phyloP scores from a whole-genome alignment of 2,888 invertebrate species.

The Folsomia manolachei region DNA sequence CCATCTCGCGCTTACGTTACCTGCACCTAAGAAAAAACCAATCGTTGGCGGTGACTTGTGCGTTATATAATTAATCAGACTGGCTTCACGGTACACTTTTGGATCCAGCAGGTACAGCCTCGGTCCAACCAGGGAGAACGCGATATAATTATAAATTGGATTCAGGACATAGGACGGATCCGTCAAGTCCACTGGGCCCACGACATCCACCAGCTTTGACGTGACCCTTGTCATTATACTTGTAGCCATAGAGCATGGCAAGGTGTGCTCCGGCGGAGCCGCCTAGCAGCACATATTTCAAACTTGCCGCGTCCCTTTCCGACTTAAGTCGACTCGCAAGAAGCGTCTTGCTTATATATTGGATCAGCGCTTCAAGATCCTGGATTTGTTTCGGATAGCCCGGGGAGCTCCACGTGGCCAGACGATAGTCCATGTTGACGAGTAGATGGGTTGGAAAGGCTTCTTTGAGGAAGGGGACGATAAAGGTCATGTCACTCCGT shows the following conservation, averaged over 20 bases:
- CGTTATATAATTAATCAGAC: constrained; percentile 5
- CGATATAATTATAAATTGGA: background rate
- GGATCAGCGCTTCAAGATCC: background rate
- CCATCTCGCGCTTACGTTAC: no score
- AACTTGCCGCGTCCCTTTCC: background rate
- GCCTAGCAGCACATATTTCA: background rate
- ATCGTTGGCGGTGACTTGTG: background rate
- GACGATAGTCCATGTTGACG: constrained; percentile 15
- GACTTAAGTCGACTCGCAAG: background rate
- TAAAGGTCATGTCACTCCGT: background rate
- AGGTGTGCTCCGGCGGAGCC: constrained; percentile 12
- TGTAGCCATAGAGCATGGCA: constrained; percentile 3
- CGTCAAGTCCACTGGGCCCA: constrained; percentile 10
- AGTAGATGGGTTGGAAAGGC: constrained; percentile 3
- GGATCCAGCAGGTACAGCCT: background rate
- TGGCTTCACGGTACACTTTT: background rate
- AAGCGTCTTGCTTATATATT: background rate
- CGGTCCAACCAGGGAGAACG: constrained; percentile 1
- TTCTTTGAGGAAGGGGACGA: background rate
- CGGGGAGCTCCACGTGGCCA: background rate
- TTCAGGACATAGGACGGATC: background rate
- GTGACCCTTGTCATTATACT: background rate
- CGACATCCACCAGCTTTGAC: constrained; percentile 9
- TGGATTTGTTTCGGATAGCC: background rate
- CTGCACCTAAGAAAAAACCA: no score